Evolutionary conservation across 1,140 invertebrate species (phyloP), one percentile per base, ranked within the genome.

Genomic region (Apis laboriosa): DNA sequence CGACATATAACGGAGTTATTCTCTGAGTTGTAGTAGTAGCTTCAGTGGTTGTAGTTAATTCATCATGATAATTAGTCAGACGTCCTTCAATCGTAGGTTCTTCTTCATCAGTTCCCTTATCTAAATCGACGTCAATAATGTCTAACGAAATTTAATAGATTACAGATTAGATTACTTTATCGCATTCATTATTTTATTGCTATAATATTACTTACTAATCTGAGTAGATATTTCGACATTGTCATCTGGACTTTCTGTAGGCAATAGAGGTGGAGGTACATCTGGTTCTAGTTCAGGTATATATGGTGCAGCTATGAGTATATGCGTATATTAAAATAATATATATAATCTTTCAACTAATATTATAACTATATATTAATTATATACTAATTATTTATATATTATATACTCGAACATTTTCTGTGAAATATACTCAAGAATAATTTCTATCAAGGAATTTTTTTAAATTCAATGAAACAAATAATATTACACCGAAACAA

Each of bases 41-140:
- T 51, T 78, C 61, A 0, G 75, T 73, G 13, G 88, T 88, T 7
- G 87, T 88, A n/a, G 56, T 83, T 67, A 74, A 56, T 63, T 88
- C 83, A 28, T 84, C 60, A 34, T 61, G 70, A 17, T 83, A 56
- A 17, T 56, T 43, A 43, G 34, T 24, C 43, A 56, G 76, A 70
- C 86, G 85, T 56, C 89, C 88, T 61, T 89, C 88, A 13, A 87
- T 0, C 2, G 83, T 88, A 4, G 90, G 80, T 70, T 89, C 79
- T 28, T 90, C 83, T 9, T 90, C 76, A 9, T 90, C 88, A 43
- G 67, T 64, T 1, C 86, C 89, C 58, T 84, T 83, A 0, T 89
- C 89, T 4, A 87, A 12, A 15, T 92, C 89, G 51, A 90, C 80
- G 2, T 91, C 88, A n/a, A 92, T 83, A 7, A 92, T 71, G 77